Percentiles rank a stretch among this genome's conserved stretches.
phyloP scores from a whole-genome alignment of 1,140 invertebrate species.

The Brachionus calyciflorus region DNA sequence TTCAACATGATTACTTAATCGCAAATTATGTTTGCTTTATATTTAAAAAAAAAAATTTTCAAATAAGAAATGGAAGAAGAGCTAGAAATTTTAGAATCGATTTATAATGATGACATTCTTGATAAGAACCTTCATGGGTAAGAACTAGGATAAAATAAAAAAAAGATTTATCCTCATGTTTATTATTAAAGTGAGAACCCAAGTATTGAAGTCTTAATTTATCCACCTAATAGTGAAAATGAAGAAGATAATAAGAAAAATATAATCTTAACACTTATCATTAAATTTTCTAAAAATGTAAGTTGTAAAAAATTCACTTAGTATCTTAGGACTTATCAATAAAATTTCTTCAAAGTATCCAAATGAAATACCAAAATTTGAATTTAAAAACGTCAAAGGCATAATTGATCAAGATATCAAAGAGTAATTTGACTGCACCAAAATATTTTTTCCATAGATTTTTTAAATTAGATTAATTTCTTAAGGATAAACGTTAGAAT shows the following conservation, averaged over 20 bases:
- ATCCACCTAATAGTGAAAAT: conserved; percentile 17
- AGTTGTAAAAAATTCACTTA: conserved; percentile 5
- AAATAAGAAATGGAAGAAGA: conserved; percentile 39
- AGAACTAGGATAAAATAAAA: background rate
- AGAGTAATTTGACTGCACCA: background rate
- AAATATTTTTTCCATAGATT: background rate
- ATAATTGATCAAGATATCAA: conserved; percentile 1
- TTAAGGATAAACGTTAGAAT: background rate
- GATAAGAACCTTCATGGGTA: background rate
- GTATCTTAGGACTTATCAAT: no score
- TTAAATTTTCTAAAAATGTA: conserved; percentile 31
- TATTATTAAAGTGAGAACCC: background rate
- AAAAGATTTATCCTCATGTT: background rate
- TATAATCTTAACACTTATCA: background rate
- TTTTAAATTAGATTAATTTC: background rate
- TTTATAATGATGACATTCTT: conserved; percentile 26
- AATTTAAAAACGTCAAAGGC: conserved; percentile 37
- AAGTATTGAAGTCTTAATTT: background rate
- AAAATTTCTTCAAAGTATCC: conserved; percentile 35
- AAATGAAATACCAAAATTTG: conserved; percentile 19
- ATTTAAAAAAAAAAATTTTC: background rate
- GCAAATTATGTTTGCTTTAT: background rate
- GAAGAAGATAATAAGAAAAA: conserved; percentile 26
- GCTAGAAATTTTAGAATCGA: conserved; percentile 38
- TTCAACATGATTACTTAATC: no score